phyloP scores from a whole-genome alignment of 2,888 invertebrate species.

The Keiferia lycopersicella region DNA sequence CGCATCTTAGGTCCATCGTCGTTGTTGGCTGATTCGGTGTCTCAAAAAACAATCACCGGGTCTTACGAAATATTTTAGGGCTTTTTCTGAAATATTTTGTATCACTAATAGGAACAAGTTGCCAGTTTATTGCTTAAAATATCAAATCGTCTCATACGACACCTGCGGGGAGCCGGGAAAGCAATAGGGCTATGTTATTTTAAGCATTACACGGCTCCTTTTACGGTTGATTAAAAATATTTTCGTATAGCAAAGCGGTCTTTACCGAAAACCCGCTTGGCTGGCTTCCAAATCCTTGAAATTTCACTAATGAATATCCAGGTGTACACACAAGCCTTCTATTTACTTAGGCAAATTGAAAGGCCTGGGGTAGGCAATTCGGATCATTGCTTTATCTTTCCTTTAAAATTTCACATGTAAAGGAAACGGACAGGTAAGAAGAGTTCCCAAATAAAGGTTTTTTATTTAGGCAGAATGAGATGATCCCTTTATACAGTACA shows the following conservation, averaged over 20 bases:
- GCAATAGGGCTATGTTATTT: too few species aligned
- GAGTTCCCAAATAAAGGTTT: neutral
- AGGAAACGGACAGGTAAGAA: neutral
- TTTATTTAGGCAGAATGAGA: neutral
- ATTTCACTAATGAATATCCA: slow-evolving; percentile 23
- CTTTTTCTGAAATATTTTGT: too few species aligned
- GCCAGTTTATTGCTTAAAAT: too few species aligned
- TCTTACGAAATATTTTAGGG: too few species aligned
- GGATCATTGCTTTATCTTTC: slow-evolving; percentile 14
- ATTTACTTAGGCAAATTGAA: slow-evolving; percentile 27
- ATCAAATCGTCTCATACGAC: too few species aligned
- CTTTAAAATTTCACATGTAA: slow-evolving; percentile 12
- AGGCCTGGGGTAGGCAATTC: slow-evolving; percentile 1
- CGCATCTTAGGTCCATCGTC: too few species aligned
- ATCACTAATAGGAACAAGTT: too few species aligned
- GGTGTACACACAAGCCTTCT: slow-evolving; percentile 9
- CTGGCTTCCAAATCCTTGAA: slow-evolving; percentile 19
- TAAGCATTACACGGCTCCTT: too few species aligned
- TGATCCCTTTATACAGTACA: neutral
- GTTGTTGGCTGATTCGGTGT: too few species aligned
- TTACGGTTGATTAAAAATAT: neutral
- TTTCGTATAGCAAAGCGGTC: neutral
- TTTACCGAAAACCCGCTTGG: slow-evolving; percentile 14
- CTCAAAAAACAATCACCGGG: too few species aligned
- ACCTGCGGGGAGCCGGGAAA: too few species aligned